phyloP scores from a whole-genome alignment of 1,140 invertebrate genomes.

The Drosophila mauritiana region DNA sequence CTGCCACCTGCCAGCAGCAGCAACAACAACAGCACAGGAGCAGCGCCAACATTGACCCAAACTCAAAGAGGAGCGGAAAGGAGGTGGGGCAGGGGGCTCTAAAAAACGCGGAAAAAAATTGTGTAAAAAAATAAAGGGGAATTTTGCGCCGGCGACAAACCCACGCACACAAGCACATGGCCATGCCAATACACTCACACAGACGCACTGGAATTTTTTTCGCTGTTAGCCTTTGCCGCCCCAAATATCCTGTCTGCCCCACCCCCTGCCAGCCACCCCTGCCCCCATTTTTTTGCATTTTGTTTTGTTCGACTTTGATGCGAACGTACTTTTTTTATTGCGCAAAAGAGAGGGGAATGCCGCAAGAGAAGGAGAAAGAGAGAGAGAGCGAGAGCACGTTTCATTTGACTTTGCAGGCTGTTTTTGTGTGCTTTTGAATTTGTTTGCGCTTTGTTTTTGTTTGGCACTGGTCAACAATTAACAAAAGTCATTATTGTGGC shows the following conservation, averaged over 20 bases:
- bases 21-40: constrained; percentile 38
- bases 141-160: constrained; percentile 75
- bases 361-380: neutral
- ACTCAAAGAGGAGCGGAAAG: constrained; percentile 54
- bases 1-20: constrained; percentile 73
- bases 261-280: constrained; percentile 1
- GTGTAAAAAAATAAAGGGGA: constrained; percentile 80
- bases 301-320: constrained; percentile 78
- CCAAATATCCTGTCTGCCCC: constrained; percentile 59
- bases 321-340: constrained; percentile 42
- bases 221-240: constrained; percentile 76
- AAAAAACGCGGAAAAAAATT: constrained; percentile 80
- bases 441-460: constrained; percentile 30
- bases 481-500: constrained; percentile 21
- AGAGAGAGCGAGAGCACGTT: constrained; percentile 4
- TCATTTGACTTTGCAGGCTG: constrained; percentile 57
- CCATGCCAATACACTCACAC: constrained; percentile 44
- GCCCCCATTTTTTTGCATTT: constrained; percentile 60
- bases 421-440: constrained; percentile 38
- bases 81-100: constrained; percentile 55
- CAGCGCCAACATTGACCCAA: constrained; percentile 78
- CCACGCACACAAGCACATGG: constrained; percentile 39
- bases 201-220: constrained; percentile 67
- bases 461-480: constrained; percentile 34
- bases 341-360: constrained; percentile 6